These are phyloP conservation scores for Drosophila neotestacea DNA, from an alignment of 2,888 invertebrate genomes.

Conservation along the genomic window DNA sequence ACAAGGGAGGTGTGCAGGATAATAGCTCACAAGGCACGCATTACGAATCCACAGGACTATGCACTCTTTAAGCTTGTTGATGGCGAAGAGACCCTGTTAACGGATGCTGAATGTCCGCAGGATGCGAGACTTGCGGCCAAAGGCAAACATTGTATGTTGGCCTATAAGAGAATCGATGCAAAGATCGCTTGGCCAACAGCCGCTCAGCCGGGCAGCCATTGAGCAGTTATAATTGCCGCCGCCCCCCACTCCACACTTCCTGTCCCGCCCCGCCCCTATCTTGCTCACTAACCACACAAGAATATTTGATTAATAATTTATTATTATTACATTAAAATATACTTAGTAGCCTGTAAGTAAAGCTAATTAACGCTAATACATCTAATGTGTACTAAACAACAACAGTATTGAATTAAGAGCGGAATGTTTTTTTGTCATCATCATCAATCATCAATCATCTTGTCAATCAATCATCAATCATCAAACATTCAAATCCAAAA, in stretches of 20 bases:
- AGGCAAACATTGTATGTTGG: constrained; percentile 95
- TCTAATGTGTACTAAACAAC: constrained; percentile 77
- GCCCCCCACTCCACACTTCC: background rate
- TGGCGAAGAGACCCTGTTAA: constrained; percentile 95
- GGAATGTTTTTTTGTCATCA: constrained; percentile 38
- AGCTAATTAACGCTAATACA: constrained; percentile 67
- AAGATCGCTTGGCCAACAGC: constrained; percentile 97
- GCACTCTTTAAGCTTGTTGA: constrained; percentile 95
- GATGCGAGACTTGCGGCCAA: constrained; percentile 91
- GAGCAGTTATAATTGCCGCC: background rate
- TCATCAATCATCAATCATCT: constrained; percentile 16
- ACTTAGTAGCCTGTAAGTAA: constrained; percentile 76
- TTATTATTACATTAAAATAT: constrained; percentile 79
- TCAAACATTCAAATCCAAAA: constrained; percentile 14
- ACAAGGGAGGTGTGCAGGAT: constrained; percentile 97
- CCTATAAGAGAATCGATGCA: constrained; percentile 97
- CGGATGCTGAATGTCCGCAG: constrained; percentile 96
- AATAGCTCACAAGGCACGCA: constrained; percentile 97
- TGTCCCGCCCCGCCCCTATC: constrained; percentile 31
- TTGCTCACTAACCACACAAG: constrained; percentile 73
- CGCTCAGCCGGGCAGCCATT: constrained; percentile 60
- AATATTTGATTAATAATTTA: constrained; percentile 79
- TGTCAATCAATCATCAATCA: constrained; percentile 23
- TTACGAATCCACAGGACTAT: constrained; percentile 98
- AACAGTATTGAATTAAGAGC: constrained; percentile 77